Conservation (phyloP, 2,797 vertebrate species). For the Pelochelys cantorii region DNA sequence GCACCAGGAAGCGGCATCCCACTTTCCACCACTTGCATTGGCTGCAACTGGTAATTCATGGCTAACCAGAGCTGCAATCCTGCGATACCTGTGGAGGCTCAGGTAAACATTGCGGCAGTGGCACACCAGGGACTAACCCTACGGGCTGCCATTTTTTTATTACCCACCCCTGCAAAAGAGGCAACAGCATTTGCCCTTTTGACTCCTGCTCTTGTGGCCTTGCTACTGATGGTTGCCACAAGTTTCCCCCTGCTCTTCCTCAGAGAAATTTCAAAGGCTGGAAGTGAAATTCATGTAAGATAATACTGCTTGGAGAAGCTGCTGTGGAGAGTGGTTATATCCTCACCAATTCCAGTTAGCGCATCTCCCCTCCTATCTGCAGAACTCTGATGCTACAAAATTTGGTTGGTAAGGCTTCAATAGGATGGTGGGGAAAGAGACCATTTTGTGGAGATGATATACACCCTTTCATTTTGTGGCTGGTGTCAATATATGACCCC, state of each 20-base stretch:
- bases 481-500: background rate
- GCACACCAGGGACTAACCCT: no score
- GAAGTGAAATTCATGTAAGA: background rate
- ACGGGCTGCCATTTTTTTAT: no score
- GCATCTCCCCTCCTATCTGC: background rate
- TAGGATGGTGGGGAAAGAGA: background rate
- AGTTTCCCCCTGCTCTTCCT: background rate
- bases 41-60: no score
- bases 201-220: background rate
- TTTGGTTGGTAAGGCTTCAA: background rate
- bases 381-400: background rate
- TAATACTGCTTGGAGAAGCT: background rate
- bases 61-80: no score
- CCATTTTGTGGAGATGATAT: background rate
- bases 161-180: background rate
- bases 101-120: no score
- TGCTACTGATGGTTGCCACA: background rate
- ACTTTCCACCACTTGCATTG: no score
- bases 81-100: no score
- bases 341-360: background rate
- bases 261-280: background rate
- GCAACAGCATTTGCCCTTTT: background rate
- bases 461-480: background rate
- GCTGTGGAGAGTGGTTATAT: background rate
- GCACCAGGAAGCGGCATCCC: no score